Percentiles rank a stretch among this genome's conserved stretches.
These are phyloP conservation scores for Clivina fossor DNA, from an alignment of 2,888 invertebrate species.

Conservation along the genomic window DNA sequence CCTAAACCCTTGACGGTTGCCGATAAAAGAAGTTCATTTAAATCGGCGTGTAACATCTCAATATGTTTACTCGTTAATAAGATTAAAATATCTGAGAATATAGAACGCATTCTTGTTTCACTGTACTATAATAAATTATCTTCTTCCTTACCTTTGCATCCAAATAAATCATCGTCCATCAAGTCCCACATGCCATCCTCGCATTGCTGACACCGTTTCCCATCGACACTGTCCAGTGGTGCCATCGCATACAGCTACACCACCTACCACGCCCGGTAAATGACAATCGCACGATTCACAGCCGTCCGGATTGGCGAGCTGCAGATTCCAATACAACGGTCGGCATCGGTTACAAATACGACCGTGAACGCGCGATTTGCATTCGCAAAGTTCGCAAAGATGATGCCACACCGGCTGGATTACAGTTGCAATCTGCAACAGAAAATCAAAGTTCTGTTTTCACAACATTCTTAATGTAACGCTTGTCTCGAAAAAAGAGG, in stretches of 20 bases:
- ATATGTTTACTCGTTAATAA: too few species aligned
- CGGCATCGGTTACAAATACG: constrained; percentile 94
- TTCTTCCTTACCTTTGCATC: constrained; percentile 77
- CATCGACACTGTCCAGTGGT: constrained; percentile 84
- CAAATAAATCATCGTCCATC: constrained; percentile 80
- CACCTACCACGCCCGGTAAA: constrained; percentile 84
- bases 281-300: constrained; percentile 94
- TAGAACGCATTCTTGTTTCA: too few species aligned
- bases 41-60: too few species aligned
- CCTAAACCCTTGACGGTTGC: too few species aligned
- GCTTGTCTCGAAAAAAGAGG: too few species aligned
- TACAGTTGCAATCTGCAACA: constrained; percentile 85
- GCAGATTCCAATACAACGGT: constrained; percentile 91
- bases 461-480: too few species aligned
- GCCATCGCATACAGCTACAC: constrained; percentile 82
- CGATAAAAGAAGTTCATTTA: too few species aligned
- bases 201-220: constrained; percentile 81
- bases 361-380: constrained; percentile 91
- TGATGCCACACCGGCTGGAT: constrained; percentile 90
- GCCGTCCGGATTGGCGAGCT: constrained; percentile 82
- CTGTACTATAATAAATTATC: too few species aligned
- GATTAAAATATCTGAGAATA: too few species aligned
- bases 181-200: constrained; percentile 87
- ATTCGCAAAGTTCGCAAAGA: constrained; percentile 94
- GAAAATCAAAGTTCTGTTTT: constrained; percentile 33